Evolutionary conservation across 1,140 invertebrate genomes (phyloP).

Genomic region (Drepana arcuata): DNA sequence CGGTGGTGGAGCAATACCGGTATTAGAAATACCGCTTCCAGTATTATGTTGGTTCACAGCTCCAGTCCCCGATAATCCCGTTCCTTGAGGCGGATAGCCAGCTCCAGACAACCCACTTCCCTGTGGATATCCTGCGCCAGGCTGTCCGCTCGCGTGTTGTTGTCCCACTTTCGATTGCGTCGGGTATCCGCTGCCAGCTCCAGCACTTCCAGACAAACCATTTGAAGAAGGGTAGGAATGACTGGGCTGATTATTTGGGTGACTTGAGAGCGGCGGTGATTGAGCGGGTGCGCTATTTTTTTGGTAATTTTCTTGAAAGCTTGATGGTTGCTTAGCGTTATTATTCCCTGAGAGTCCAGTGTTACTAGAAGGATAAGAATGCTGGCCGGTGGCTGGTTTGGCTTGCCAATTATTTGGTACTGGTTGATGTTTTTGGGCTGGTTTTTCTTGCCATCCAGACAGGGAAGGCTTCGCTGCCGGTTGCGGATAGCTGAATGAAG

Average conservation of each 20-base stretch:
- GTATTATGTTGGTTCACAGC: too few relatives aligned
- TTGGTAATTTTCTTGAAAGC: constrained; percentile 41
- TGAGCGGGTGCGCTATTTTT: constrained; percentile 27
- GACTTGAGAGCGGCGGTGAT: constrained; percentile 18
- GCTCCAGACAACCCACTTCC: constrained; percentile 7
- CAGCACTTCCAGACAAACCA: constrained; percentile 29
- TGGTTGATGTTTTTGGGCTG: constrained; percentile 39
- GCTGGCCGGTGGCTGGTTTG: constrained; percentile 33
- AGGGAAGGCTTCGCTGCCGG: constrained; percentile 48
- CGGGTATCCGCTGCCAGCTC: constrained; percentile 17
- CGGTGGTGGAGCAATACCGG: constrained; percentile 12
- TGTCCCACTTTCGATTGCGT: constrained; percentile 3
- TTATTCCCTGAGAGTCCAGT: constrained; percentile 49
- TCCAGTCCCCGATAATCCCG: background rate
- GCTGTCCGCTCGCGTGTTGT: constrained; percentile 2
- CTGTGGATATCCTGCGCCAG: constrained; percentile 12
- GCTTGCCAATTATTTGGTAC: too few relatives aligned
- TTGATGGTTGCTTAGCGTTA: constrained; percentile 28
- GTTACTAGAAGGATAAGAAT: constrained; percentile 58
- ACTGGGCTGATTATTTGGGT: constrained; percentile 24
- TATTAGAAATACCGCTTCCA: constrained; percentile 33
- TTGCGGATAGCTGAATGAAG: constrained; percentile 50
- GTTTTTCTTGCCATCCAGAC: constrained; percentile 58
- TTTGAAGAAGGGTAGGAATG: constrained; percentile 44
- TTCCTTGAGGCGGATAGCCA: constrained; percentile 9